Percentiles rank a stretch among this genome's conserved stretches.
These are phyloP conservation scores for Drosophila busckii DNA, from an alignment of 1,140 invertebrate genomes.

Conservation along the genomic window DNA sequence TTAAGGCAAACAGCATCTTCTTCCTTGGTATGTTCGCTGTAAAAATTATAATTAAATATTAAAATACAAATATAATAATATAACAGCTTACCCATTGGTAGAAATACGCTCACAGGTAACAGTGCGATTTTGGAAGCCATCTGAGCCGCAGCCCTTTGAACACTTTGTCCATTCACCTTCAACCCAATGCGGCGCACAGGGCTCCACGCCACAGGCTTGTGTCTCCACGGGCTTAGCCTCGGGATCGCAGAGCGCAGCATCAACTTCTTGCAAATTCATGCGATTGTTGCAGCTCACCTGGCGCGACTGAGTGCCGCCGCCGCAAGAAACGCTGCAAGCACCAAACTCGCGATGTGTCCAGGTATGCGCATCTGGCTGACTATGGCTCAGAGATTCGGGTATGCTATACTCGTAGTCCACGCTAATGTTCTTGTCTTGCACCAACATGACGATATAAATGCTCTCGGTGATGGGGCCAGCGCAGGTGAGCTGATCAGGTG, in stretches of 20 bases:
- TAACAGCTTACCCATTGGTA: slow-evolving; percentile 80
- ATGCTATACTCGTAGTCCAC: slow-evolving; percentile 95
- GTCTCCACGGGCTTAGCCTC: slow-evolving; percentile 84
- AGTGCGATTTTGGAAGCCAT: slow-evolving; percentile 84
- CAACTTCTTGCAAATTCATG: slow-evolving; percentile 84
- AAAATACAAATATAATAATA: accelerated
- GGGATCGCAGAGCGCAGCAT: slow-evolving; percentile 88
- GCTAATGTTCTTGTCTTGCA: slow-evolving; percentile 91
- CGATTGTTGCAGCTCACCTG: slow-evolving; percentile 86
- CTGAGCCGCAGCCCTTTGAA: slow-evolving; percentile 88
- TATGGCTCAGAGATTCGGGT: slow-evolving; percentile 85
- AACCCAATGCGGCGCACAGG: slow-evolving; percentile 92
- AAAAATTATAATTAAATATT: background rate
- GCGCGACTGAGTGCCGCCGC: slow-evolving; percentile 90
- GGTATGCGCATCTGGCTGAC: slow-evolving; percentile 85
- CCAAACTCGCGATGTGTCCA: slow-evolving; percentile 91
- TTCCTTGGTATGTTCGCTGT: slow-evolving; percentile 47
- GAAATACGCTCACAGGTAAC: slow-evolving; percentile 85
- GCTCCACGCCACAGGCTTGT: slow-evolving; percentile 86
- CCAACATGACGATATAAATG: slow-evolving; percentile 90
- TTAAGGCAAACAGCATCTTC: slow-evolving; percentile 87
- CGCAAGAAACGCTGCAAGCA: slow-evolving; percentile 90
- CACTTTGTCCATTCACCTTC: slow-evolving; percentile 91
- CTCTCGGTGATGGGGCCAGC: slow-evolving; percentile 92
- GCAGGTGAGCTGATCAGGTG: slow-evolving; percentile 89